Evolutionary conservation across 2,888 invertebrate genomes (phyloP).

Genomic region (Halocaridina rubra): DNA sequence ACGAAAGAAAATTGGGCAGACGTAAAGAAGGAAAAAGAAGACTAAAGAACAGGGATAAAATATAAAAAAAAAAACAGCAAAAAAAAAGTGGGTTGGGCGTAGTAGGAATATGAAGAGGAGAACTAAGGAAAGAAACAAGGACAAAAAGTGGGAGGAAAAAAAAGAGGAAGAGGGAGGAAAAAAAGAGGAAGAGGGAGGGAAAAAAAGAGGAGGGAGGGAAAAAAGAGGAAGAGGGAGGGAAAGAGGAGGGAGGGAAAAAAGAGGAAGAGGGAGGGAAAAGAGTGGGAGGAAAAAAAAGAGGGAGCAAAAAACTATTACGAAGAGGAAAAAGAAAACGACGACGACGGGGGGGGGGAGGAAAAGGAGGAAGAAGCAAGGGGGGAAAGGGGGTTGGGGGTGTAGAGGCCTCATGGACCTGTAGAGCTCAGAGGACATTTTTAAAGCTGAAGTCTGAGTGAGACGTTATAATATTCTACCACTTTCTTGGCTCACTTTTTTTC

Average conservation of each 20-base stretch:
- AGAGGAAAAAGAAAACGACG: neutral
- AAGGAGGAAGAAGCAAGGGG: neutral
- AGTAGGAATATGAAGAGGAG: neutral
- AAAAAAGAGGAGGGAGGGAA: neutral
- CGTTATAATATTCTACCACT: neutral
- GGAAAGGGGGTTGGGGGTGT: too few relatives aligned
- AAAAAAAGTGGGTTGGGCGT: too few relatives aligned
- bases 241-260: neutral
- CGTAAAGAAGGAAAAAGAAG: neutral
- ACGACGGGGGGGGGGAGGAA: neutral
- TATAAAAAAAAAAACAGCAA: too few relatives aligned
- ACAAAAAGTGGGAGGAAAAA: neutral
- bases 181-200: neutral
- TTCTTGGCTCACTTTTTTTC: too few relatives aligned
- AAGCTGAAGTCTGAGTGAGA: neutral
- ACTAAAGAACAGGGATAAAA: too few relatives aligned
- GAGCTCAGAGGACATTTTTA: neutral
- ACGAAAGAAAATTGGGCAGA: neutral
- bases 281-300: neutral
- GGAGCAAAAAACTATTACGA: neutral
- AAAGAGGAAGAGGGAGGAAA: neutral
- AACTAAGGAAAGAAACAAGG: neutral
- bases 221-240: neutral
- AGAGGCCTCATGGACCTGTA: neutral
- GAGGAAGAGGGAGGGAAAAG: neutral